A percentile compares a stretch with the other conserved stretches of the same genome.
Evolutionary conservation across 1,140 invertebrate genomes (phyloP).

Genomic region (Holotrichia oblita): DNA sequence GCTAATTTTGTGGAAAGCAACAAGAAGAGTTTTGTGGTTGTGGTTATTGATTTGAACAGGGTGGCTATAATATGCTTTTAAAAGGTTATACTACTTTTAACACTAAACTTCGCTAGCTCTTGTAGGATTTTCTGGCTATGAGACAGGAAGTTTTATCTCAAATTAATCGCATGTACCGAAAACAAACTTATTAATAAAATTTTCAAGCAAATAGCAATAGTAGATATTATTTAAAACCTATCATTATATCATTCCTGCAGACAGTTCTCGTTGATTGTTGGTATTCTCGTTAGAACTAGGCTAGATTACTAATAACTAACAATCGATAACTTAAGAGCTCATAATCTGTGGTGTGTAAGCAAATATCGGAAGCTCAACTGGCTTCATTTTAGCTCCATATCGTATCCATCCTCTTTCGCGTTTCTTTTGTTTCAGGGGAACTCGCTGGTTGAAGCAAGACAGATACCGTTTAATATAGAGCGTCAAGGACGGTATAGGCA

Average conservation of each 20-base stretch:
- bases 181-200: no score
- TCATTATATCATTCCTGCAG: neutral
- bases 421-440: slow-evolving; percentile 31
- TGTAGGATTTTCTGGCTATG: no score
- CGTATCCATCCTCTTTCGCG: slow-evolving; percentile 33
- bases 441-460: neutral
- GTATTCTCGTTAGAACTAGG: slow-evolving; percentile 40
- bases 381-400: slow-evolving; percentile 37
- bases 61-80: no score
- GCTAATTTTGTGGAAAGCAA: slow-evolving; percentile 36
- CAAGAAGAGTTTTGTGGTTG: neutral
- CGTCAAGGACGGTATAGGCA: slow-evolving; percentile 5
- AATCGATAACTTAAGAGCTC: slow-evolving; percentile 55
- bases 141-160: no score
- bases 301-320: slow-evolving; percentile 52
- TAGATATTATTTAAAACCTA: neutral
- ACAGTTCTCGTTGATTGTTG: slow-evolving; percentile 9
- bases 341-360: slow-evolving; percentile 50
- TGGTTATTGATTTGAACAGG: neutral
- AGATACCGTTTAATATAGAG: slow-evolving; percentile 27
- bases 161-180: no score
- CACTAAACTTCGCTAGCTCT: no score
- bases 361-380: slow-evolving; percentile 48
- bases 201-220: neutral
- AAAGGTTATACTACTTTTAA: no score